Evolutionary conservation across 2,888 invertebrate species (phyloP), one percentile per base, ranked within the genome.

Genomic region (Pristionchus exspectatus): DNA sequence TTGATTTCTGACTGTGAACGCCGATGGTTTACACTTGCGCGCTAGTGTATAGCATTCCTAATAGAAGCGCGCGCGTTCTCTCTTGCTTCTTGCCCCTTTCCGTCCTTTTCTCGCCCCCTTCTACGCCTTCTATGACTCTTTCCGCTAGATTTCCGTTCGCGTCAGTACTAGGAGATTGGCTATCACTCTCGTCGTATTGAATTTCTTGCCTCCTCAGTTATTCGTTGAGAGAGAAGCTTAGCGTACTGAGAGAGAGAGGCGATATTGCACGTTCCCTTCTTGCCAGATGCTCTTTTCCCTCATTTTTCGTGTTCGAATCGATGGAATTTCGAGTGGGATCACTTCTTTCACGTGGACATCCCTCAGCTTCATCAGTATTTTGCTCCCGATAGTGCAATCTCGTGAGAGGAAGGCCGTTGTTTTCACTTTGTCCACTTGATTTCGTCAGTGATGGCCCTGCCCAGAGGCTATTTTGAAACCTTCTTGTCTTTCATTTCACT

Each of bases 271-370:
- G 50, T 59, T 38, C 84, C 33, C 59, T 33, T 56, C 56, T 16
- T 33, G 59, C 59, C 59, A 85, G 59, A 85, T 85, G 84, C 33
- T 83, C 54, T 54, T 24, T 83, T 27, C 74, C 38, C 38, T 74
- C 74, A 74, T 38, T 21, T 33, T 38, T 38, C 30, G 9, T 21
- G 50, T 54, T 54, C 81, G n/a, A 27, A 50, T 50, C 27, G 50
- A 50, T 81, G 16, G 50, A 81, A 27, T 81, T 50, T 12, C 54
- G n/a, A 81, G 50, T 81, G 12, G n/a, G 27, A n/a, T 81, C 50
- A 24, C 14, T 81, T 44, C 24, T 18, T 81, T 81, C 44, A 50
- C 81, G 81, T 50, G 44, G 12, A n/a, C n/a, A 21, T 5, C n/a
- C 9, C 30, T 0, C 24, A 44, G 81, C 81, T 27, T 81, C 50